Percentiles rank a stretch among this genome's conserved stretches.
These are phyloP conservation scores for Belgica antarctica DNA, from an alignment of 2,888 invertebrate species.

Conservation along the genomic window DNA sequence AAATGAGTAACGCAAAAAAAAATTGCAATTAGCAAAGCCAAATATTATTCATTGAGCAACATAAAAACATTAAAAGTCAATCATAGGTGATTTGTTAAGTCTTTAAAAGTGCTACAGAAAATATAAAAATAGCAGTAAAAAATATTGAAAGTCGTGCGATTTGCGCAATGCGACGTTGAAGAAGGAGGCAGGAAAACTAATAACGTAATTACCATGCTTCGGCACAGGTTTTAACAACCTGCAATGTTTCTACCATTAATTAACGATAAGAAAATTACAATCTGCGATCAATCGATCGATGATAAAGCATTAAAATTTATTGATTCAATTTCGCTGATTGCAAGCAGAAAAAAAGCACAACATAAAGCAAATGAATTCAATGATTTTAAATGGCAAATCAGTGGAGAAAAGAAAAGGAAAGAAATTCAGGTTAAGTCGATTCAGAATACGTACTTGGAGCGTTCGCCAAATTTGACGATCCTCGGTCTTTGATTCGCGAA, in stretches of 20 bases:
- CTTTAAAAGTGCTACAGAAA: too few species aligned
- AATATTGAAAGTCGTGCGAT: background rate
- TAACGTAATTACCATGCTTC: conserved; percentile 16
- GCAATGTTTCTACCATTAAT: conserved; percentile 1
- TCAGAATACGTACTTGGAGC: conserved; percentile 66
- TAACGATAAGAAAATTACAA: background rate
- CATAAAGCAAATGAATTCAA: background rate
- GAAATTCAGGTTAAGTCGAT: conserved; percentile 1
- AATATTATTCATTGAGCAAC: background rate
- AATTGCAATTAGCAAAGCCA: background rate
- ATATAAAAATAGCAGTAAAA: background rate
- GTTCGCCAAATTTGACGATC: conserved; percentile 69
- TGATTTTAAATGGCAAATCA: background rate
- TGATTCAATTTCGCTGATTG: background rate
- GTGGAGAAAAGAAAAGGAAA: background rate
- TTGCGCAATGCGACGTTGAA: background rate
- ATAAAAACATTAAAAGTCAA: conserved; percentile 7
- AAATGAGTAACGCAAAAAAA: background rate
- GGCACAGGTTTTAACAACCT: background rate
- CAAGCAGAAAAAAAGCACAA: background rate
- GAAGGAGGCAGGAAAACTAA: conserved; percentile 1
- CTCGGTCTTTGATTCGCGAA: conserved; percentile 14
- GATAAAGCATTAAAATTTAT: conserved; percentile 26
- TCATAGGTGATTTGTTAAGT: background rate
- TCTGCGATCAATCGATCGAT: background rate